These are phyloP conservation scores for Sylvietta virens DNA, from an alignment of 2,113 vertebrate species.

Conservation along the genomic window DNA sequence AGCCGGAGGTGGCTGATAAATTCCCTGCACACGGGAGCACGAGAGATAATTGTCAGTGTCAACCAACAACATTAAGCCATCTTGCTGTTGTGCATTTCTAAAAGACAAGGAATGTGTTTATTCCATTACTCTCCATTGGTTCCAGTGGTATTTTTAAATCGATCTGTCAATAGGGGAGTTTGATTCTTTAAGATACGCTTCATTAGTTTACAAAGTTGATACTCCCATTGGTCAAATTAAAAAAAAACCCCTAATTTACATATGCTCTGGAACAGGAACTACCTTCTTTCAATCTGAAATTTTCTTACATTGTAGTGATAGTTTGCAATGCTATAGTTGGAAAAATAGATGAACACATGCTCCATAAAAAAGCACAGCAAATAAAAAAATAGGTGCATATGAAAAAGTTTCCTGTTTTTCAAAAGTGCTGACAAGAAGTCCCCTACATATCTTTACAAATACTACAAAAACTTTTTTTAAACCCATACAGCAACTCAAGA, in stretches of 20 bases:
- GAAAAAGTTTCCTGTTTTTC: not conserved
- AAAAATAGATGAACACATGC: not conserved
- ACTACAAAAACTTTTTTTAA: not conserved
- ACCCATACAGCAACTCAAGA: not conserved
- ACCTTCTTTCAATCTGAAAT: not conserved
- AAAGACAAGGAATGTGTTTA: not conserved
- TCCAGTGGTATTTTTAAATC: not conserved
- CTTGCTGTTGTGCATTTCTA: not conserved
- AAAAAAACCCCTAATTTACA: not conserved
- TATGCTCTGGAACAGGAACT: not conserved
- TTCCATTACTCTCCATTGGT: not conserved
- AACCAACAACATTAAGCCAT: not conserved
- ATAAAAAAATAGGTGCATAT: not conserved
- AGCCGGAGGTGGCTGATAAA: constrained; percentile 77
- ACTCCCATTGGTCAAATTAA: not conserved
- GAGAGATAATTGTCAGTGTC: not conserved
- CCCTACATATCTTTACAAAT: not conserved
- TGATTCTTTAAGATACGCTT: not conserved
- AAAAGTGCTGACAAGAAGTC: not conserved
- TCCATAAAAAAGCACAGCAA: not conserved
- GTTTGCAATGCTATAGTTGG: not conserved
- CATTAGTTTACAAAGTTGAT: not conserved
- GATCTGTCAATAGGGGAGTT: not conserved
- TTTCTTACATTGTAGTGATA: not conserved
- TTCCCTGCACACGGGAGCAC: constrained; percentile 65